phyloP scores from a whole-genome alignment of 1,140 invertebrate genomes.

The Prorops nasuta region DNA sequence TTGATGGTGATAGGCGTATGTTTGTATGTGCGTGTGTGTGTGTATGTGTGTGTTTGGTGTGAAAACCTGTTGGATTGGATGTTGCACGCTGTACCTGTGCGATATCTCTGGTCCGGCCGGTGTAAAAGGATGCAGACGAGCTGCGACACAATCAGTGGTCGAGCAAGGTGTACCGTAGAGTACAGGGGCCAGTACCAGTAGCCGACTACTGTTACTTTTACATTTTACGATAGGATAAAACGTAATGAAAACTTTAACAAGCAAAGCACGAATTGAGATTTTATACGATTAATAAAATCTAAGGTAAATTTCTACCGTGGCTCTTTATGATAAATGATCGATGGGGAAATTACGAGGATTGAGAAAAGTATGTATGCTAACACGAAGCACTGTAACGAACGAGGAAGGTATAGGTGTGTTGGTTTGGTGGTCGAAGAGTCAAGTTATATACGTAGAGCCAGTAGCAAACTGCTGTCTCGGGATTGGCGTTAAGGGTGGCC shows the following conservation, averaged over 20 bases:
- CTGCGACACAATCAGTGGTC: constrained; percentile 4
- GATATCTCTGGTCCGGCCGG: constrained; percentile 3
- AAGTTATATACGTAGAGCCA: background rate
- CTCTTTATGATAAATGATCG: too few relatives aligned
- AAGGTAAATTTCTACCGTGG: too few relatives aligned
- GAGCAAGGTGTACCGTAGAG: constrained; percentile 5
- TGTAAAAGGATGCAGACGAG: background rate
- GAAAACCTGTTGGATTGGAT: background rate
- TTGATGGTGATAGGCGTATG: too few relatives aligned
- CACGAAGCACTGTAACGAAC: too few relatives aligned
- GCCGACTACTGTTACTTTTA: too few relatives aligned
- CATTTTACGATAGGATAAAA: too few relatives aligned
- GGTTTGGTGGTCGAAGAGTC: background rate
- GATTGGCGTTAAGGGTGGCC: constrained; percentile 16
- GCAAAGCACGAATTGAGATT: too few relatives aligned
- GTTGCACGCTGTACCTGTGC: constrained; percentile 2
- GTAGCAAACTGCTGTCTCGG: constrained; percentile 15
- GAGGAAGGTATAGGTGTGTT: too few relatives aligned
- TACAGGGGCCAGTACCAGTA: background rate
- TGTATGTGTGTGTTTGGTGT: background rate
- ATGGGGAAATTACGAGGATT: too few relatives aligned
- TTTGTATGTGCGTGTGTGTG: background rate
- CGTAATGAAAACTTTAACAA: too few relatives aligned
- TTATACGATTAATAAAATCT: too few relatives aligned
- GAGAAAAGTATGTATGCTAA: too few relatives aligned